Base-by-base conservation (phyloP, 2,113 vertebrate species). In the Salvator merianae region DNA sequence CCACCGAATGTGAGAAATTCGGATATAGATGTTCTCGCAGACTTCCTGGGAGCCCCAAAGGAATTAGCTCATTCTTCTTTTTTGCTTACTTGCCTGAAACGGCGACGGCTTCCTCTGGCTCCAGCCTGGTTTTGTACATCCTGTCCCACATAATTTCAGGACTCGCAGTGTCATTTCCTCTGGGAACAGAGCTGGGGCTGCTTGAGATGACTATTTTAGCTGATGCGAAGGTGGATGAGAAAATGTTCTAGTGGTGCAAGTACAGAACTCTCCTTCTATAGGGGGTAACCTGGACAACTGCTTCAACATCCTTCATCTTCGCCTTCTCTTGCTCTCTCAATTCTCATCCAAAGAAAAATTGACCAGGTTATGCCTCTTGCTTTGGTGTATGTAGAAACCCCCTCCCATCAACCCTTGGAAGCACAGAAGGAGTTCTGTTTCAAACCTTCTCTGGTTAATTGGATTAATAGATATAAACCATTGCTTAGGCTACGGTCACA, bases 121-220 rank as follows among this genome's bases (percentile, higher is more conserved):
- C 79, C 32, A 26, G 66, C 43, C 66, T 77, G 24, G 73, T 77
- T 84, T 84, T 36, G 77, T 55, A 26, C 83, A 81, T 93, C 93
- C 79, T 87, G 87, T 84, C 90, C 92, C 91, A 89, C 91, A 86
- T 40, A 86, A 90, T 86, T 84, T 87, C 75, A 78, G 87, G 80
- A 88, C 59, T 79, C 36, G 0, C 18, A 5, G 84, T 87, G 93
- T 91, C 91, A 89, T 74, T 93, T 93, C 94, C 94, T 91, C 87
- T 94, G 93, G 88, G 94, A 93, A 75, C 53, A 55, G 7, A 55
- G 53, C 81, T 0, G 0, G 88, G 82, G 86, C 84, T 53, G 87
- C 81, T 36, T 66, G 81, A 82, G 88, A 79, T 40, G 55, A 40
- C 65, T 66, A 5, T 40, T 47, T 83, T 91, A 89, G 86, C 87